Percentiles rank a stretch among this genome's conserved stretches.
These are phyloP conservation scores for Zaprionus tsacasi DNA, from an alignment of 1,140 invertebrate species.

Conservation along the genomic window DNA sequence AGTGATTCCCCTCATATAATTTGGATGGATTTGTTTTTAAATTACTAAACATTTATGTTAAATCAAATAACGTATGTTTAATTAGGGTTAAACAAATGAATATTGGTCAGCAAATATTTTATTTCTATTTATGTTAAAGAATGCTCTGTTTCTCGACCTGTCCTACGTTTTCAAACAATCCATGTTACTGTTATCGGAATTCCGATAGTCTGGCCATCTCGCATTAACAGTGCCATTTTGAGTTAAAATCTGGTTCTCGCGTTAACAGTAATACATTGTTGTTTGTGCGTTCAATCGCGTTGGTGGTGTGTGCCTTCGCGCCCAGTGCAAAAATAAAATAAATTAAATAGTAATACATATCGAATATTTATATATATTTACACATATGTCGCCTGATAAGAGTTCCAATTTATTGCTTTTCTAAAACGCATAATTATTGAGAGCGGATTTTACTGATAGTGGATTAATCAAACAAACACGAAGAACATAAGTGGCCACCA, in stretches of 20 bases:
- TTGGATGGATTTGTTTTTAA: background rate
- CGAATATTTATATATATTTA: background rate
- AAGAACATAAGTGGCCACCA: conserved; percentile 14
- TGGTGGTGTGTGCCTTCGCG: conserved; percentile 39
- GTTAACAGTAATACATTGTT: conserved; percentile 33
- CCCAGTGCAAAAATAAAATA: conserved; percentile 19
- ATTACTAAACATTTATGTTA: background rate
- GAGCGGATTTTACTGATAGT: background rate
- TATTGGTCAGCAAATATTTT: no score
- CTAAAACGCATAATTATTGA: conserved; percentile 14
- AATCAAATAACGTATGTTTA: background rate
- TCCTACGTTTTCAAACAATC: background rate
- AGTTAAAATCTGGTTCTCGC: conserved; percentile 20
- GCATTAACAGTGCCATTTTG: conserved; percentile 40
- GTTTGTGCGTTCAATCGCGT: conserved; percentile 44
- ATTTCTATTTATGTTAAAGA: no score
- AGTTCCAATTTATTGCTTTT: conserved; percentile 6
- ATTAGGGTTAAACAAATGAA: no score
- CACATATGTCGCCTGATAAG: conserved; percentile 12
- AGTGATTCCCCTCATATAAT: background rate
- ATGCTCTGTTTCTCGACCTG: background rate
- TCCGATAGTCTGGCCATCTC: conserved; percentile 27
- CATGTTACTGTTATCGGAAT: conserved; percentile 19
- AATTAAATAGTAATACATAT: conserved; percentile 11
- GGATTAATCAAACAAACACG: background rate